phyloP scores from a whole-genome alignment of 2,888 invertebrate genomes.

The Conomelus anceps region DNA sequence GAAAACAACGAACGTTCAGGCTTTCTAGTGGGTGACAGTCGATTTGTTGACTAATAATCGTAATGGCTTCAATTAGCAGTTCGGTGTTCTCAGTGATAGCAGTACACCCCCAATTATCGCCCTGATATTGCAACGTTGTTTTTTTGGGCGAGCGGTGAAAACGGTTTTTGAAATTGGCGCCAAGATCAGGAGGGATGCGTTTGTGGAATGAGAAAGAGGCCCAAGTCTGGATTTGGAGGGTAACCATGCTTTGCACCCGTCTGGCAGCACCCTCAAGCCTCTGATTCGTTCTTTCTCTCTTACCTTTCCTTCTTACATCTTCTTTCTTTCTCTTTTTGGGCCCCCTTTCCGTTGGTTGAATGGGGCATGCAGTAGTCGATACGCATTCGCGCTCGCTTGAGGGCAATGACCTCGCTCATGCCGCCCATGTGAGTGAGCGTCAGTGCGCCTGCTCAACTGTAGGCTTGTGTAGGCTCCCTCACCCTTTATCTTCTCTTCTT shows the following conservation, averaged over 20 bases:
- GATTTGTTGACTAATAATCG: background rate
- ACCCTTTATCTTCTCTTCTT: no score
- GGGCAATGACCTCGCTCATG: background rate
- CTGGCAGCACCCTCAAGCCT: background rate
- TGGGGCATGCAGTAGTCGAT: conserved; percentile 1
- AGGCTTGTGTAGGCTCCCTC: no score
- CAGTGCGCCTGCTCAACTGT: background rate
- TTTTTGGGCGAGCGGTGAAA: no score
- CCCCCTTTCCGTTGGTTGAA: background rate
- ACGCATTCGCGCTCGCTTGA: background rate
- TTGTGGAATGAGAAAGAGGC: background rate
- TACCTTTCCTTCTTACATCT: no score
- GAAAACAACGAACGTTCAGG: background rate
- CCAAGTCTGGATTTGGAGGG: background rate
- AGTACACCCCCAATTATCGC: background rate
- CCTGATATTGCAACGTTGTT: background rate
- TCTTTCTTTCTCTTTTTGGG: background rate
- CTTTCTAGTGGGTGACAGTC: background rate
- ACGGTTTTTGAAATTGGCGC: background rate
- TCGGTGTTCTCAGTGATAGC: background rate
- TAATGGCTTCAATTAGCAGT: background rate
- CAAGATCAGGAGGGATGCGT: background rate
- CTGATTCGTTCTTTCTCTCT: background rate
- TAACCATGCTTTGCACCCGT: no score
- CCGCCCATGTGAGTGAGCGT: background rate